Evolutionary conservation across 2,113 vertebrate species (phyloP).

Genomic region (Amphiprion ocellaris): DNA sequence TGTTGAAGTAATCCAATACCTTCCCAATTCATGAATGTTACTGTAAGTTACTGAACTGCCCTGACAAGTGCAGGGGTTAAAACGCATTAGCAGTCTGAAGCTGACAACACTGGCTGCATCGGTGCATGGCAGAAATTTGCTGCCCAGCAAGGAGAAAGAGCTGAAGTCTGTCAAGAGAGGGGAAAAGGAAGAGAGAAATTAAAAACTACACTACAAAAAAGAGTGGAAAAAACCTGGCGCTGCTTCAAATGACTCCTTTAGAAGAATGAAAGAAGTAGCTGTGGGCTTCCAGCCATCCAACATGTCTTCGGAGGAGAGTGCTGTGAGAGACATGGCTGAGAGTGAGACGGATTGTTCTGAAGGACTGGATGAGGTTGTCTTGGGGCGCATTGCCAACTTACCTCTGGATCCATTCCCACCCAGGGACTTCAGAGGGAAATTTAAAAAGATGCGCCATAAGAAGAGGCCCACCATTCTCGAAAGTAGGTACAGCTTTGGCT

Average conservation of each 20-base stretch:
- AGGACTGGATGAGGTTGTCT: constrained; percentile 78
- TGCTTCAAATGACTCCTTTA: constrained; percentile 65
- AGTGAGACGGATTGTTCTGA: constrained; percentile 83
- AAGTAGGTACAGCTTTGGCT: constrained; percentile 86
- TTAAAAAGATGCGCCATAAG: constrained; percentile 89
- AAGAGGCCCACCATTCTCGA: constrained; percentile 95
- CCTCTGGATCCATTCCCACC: constrained; percentile 78
- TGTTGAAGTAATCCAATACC: constrained; percentile 91
- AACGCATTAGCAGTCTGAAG: constrained; percentile 77
- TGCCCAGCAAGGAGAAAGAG: constrained; percentile 33
- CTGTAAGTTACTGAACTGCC: constrained; percentile 88
- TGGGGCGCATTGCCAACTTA: constrained; percentile 77
- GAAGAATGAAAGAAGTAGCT: constrained; percentile 69
- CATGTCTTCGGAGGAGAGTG: constrained; percentile 90
- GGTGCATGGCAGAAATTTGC: constrained; percentile 20
- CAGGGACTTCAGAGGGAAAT: constrained; percentile 87
- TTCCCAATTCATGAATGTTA: constrained; percentile 86
- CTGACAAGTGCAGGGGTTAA: constrained; percentile 81
- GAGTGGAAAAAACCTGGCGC: constrained; percentile 35
- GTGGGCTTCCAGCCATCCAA: constrained; percentile 64
- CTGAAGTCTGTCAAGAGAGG: constrained; percentile 5
- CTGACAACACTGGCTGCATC: constrained; percentile 56
- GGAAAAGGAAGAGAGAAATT: constrained; percentile 32
- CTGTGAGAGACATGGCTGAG: constrained; percentile 78
- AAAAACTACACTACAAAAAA: constrained; percentile 14